Evolutionary conservation across 2,888 invertebrate species (phyloP), one percentile per base, ranked within the genome.

Genomic region (Adineta ricciae): DNA sequence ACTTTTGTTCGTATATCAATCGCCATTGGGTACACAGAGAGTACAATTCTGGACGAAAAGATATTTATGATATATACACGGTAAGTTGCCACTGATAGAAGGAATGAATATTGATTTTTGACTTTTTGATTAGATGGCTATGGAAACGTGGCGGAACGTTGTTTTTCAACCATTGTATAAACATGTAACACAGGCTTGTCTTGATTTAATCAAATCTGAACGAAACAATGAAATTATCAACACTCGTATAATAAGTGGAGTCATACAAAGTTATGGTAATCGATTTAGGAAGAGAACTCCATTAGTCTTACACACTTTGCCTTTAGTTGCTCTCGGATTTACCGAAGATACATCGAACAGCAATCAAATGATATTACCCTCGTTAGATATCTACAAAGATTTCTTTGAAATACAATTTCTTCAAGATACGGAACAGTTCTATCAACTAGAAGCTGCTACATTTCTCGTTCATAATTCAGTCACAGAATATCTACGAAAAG

Each of bases 11-110:
- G 0, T 99, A 99, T 91, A 92, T 99, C 82, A 99, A 99, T 92
- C 90, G 99, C 88, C 98, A 99, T 90, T 99, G 99, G 99, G 99
- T 99, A 8, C 94, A 96, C 88, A 92, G 99, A 87, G 98, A 99
- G 91, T 96, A 96, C 89, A 99, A 99, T 89, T 99, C 99, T 91
- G 98, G 98, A 0, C 93, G 96, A 85, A 96, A 96, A 92, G 95
- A 95, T 87, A 96, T 99, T 88, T 97, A 96, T 91, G 97, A 97
- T 92, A 96, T 99, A 88, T 99, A 99, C 92, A 97, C 91, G 78
- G 92, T 92, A 88, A 88, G 78, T 41, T n/a, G 83, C 27, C 21
- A 64, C 84, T 78, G 83, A 64, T 78, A 8, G 46, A 46, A 8
- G 8, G 11, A 46, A 11, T 11, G 5, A n/a, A 86, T 41, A 84